These are phyloP conservation scores for Microcaecilia unicolor DNA, from an alignment of 2,797 vertebrate genomes.

Conservation along the genomic window DNA sequence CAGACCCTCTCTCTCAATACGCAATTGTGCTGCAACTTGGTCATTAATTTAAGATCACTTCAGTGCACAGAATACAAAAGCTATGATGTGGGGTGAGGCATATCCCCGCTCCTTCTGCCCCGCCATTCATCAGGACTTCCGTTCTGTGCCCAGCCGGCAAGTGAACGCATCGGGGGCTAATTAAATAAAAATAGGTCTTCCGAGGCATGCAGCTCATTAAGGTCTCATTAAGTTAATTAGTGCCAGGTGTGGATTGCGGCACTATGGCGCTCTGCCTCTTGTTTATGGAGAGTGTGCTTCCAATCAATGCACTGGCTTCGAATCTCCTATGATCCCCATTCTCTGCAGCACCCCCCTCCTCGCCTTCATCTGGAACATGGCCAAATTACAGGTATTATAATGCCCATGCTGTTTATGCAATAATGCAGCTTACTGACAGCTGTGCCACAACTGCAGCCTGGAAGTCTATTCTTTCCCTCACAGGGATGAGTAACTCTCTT, in stretches of 20 bases:
- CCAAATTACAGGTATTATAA: constrained; percentile 33
- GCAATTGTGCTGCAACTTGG: no score
- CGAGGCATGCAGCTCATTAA: constrained; percentile 62
- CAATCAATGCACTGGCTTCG: constrained; percentile 15
- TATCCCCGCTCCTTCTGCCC: not conserved
- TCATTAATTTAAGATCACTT: no score
- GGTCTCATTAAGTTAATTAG: constrained; percentile 67
- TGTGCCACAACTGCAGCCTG: not conserved
- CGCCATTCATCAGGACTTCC: constrained; percentile 32
- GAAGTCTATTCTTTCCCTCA: not conserved
- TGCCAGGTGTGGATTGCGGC: constrained; percentile 60
- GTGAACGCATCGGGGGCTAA: constrained; percentile 58
- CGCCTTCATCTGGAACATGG: constrained; percentile 19
- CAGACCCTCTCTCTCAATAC: no score
- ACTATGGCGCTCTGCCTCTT: constrained; percentile 45
- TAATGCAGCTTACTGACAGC: not conserved
- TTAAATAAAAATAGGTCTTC: constrained; percentile 69
- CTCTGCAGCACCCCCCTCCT: constrained; percentile 15
- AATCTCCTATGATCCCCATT: no score
- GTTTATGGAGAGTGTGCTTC: constrained; percentile 60
- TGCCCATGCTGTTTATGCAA: constrained; percentile 26
- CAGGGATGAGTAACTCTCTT: no score
- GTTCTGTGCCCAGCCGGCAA: constrained; percentile 47
- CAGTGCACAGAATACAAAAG: not conserved
- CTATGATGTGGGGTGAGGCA: not conserved